phyloP scores from a whole-genome alignment of 2,888 invertebrate genomes.

The Orthosia gracilis region DNA sequence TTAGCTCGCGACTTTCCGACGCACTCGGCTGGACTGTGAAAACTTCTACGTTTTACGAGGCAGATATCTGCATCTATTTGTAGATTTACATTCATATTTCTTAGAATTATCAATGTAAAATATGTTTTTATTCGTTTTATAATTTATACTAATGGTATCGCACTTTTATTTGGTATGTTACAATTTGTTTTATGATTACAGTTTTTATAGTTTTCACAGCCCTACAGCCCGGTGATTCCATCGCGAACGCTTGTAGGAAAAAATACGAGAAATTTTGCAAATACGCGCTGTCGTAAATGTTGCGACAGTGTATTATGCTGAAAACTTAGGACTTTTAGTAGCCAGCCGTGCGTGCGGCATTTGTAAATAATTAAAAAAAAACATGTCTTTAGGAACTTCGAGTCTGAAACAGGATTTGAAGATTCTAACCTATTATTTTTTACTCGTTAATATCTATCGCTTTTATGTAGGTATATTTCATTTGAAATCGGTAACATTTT shows the following conservation, averaged over 20 bases:
- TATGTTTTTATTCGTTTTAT: slow-evolving; percentile 50
- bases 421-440: slow-evolving; percentile 73
- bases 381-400: slow-evolving; percentile 65
- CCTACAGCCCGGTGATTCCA: slow-evolving; percentile 68
- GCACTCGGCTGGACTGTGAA: slow-evolving; percentile 77
- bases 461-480: slow-evolving; percentile 65
- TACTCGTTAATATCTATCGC: slow-evolving; percentile 67
- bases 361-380: slow-evolving; percentile 73
- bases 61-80: slow-evolving; percentile 63
- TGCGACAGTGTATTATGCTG: slow-evolving; percentile 62
- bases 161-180: slow-evolving; percentile 44
- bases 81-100: slow-evolving; percentile 56
- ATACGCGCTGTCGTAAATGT: slow-evolving; percentile 61
- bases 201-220: slow-evolving; percentile 70
- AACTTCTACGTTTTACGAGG: slow-evolving; percentile 66
- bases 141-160: slow-evolving; percentile 52
- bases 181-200: slow-evolving; percentile 52
- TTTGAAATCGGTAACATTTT: slow-evolving; percentile 61
- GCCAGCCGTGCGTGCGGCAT: slow-evolving; percentile 62
- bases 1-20: slow-evolving; percentile 78
- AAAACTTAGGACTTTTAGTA: slow-evolving; percentile 69
- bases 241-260: slow-evolving; percentile 71
- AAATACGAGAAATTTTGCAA: slow-evolving; percentile 63
- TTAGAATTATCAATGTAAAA: slow-evolving; percentile 50
- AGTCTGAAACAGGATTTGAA: slow-evolving; percentile 71